Conservation (phyloP, 2,797 vertebrate species). For the Cyclopterus lumpus region DNA sequence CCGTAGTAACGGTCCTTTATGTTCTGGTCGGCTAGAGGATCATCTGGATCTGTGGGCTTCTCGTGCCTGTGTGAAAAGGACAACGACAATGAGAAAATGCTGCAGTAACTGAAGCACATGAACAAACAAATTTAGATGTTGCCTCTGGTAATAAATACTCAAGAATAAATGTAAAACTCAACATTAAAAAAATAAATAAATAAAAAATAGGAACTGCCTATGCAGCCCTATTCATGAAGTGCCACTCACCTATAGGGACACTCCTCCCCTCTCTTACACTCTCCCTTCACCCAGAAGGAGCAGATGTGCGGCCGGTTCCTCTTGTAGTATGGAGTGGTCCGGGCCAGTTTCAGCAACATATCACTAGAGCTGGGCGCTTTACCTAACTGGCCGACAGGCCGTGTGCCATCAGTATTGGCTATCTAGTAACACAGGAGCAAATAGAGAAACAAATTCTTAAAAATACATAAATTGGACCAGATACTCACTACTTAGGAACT, state of each 20-base stretch:
- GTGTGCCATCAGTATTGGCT: slow-evolving; percentile 93
- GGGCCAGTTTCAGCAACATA: slow-evolving; percentile 96
- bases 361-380: slow-evolving; percentile 96
- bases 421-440: slow-evolving; percentile 82
- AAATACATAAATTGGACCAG: background rate
- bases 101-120: background rate
- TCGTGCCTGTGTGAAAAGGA: slow-evolving; percentile 86
- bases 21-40: slow-evolving; percentile 98
- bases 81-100: background rate
- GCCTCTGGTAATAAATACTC: background rate
- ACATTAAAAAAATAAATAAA: no score
- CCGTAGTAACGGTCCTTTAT: slow-evolving; percentile 99
- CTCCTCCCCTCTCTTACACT: slow-evolving; percentile 98
- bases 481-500: background rate
- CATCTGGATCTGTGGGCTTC: slow-evolving; percentile 98
- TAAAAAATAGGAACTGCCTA: slow-evolving; percentile 8
- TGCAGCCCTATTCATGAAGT: background rate
- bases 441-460: background rate
- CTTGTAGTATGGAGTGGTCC: slow-evolving; percentile 98
- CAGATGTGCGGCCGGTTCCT: slow-evolving; percentile 98
- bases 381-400: slow-evolving; percentile 92
- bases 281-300: slow-evolving; percentile 99
- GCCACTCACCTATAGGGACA: slow-evolving; percentile 94
- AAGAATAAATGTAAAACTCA: background rate
- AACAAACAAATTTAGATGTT: background rate